phyloP scores from a whole-genome alignment of 2,888 invertebrate genomes.

The Eretmocerus hayati region DNA sequence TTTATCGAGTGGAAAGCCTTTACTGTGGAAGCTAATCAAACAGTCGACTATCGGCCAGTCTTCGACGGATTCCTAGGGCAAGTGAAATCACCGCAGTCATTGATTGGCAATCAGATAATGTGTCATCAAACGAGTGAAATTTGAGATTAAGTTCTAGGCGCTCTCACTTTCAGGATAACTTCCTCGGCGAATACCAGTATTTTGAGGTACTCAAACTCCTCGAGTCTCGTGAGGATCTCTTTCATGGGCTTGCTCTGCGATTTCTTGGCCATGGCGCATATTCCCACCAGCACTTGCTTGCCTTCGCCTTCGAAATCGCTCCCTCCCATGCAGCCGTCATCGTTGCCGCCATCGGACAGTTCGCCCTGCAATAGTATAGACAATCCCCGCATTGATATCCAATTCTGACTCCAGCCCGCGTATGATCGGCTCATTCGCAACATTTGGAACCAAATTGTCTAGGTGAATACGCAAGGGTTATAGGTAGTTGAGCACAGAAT shows the following conservation, averaged over 20 bases:
- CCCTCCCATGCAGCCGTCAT: slow-evolving; percentile 48
- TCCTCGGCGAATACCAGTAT: slow-evolving; percentile 93
- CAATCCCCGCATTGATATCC: too few relatives aligned
- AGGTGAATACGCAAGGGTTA: too few relatives aligned
- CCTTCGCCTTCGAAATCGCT: slow-evolving; percentile 54
- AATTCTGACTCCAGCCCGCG: too few relatives aligned
- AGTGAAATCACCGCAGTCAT: too few relatives aligned
- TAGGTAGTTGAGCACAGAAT: too few relatives aligned
- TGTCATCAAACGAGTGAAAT: too few relatives aligned
- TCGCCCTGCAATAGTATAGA: slow-evolving; percentile 69
- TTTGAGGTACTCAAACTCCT: slow-evolving; percentile 94
- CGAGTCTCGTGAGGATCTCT: slow-evolving; percentile 90
- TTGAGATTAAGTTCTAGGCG: too few relatives aligned
- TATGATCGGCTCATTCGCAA: too few relatives aligned
- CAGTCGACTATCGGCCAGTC: slow-evolving; percentile 98
- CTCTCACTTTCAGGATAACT: slow-evolving; percentile 81
- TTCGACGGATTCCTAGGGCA: slow-evolving; percentile 81
- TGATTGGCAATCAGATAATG: too few relatives aligned
- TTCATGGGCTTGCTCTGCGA: slow-evolving; percentile 99
- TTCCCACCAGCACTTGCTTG: slow-evolving; percentile 92
- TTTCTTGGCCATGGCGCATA: slow-evolving; percentile 99
- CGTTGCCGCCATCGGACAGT: slow-evolving; percentile 65
- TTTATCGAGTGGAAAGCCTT: slow-evolving; percentile 96
- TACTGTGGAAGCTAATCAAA: slow-evolving; percentile 95
- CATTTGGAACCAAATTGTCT: too few relatives aligned